Percentiles rank a stretch among this genome's conserved stretches.
These are phyloP conservation scores for Megalurothrips usitatus DNA, from an alignment of 2,888 invertebrate genomes.

Conservation along the genomic window DNA sequence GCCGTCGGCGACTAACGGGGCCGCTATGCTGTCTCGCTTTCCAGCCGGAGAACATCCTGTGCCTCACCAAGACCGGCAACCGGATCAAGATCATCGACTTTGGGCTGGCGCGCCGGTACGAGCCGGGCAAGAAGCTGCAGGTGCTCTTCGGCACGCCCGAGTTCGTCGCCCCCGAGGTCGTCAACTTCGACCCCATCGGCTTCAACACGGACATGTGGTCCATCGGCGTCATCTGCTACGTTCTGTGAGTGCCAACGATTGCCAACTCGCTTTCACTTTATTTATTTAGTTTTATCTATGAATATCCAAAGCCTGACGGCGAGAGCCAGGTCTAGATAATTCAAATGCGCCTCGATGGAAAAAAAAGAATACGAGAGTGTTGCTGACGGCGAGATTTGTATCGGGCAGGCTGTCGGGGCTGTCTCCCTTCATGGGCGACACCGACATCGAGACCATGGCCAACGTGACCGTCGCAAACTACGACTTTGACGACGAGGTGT, in stretches of 20 bases:
- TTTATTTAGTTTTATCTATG: background rate
- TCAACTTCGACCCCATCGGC: conserved; percentile 95
- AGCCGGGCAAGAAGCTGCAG: conserved; percentile 86
- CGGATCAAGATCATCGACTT: conserved; percentile 98
- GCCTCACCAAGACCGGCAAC: conserved; percentile 93
- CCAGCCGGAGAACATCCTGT: conserved; percentile 97
- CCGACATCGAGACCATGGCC: conserved; percentile 96
- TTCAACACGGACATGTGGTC: conserved; percentile 99
- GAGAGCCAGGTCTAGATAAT: no score
- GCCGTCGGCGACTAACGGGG: no score
- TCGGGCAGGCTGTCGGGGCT: conserved; percentile 77
- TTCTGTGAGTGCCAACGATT: conserved; percentile 86
- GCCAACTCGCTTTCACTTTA: background rate
- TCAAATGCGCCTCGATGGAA: no score
- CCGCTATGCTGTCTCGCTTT: conserved; percentile 35
- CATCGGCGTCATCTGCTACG: conserved; percentile 95
- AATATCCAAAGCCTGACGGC: background rate
- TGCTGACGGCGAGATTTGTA: background rate
- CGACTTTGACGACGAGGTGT: conserved; percentile 96
- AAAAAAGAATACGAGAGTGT: background rate
- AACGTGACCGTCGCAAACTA: conserved; percentile 96
- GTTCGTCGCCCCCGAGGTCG: conserved; percentile 97
- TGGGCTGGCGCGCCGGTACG: conserved; percentile 88
- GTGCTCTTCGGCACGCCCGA: conserved; percentile 97
- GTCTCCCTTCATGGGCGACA: conserved; percentile 98